Percentiles rank a stretch among this genome's conserved stretches.
Conservation (phyloP, 2,888 invertebrate genomes). For the Nycteola revayana region DNA sequence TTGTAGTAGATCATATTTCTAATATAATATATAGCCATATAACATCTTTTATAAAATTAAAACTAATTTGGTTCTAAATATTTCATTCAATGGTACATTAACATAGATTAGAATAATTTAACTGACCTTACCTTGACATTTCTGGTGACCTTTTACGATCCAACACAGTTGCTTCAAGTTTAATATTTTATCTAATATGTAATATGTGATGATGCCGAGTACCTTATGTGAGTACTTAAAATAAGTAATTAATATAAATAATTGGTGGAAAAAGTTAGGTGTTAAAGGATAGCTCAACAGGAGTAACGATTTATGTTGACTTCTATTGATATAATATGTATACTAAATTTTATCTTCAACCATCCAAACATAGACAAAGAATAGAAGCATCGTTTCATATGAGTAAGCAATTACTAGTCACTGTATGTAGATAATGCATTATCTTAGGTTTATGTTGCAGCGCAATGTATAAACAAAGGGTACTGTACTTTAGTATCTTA, state of each 20-base stretch:
- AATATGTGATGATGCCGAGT: slow-evolving; percentile 4
- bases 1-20: no score
- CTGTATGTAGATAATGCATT: slow-evolving; percentile 60
- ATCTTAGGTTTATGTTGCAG: slow-evolving; percentile 64
- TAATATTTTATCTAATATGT: slow-evolving; percentile 8
- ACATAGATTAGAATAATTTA: slow-evolving; percentile 18
- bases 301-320: no score
- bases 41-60: no score
- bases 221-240: neutral
- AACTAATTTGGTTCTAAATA: no score
- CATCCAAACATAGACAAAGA: slow-evolving; percentile 42
- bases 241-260: no score
- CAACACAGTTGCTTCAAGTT: slow-evolving; percentile 13
- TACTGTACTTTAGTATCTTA: slow-evolving; percentile 71
- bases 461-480: slow-evolving; percentile 70
- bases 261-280: no score
- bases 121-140: slow-evolving; percentile 29
- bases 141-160: slow-evolving; percentile 20
- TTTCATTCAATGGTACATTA: slow-evolving; percentile 14
- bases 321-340: no score
- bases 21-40: no score
- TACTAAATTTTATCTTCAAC: no score
- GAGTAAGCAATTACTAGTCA: slow-evolving; percentile 59
- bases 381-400: slow-evolving; percentile 40
- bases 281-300: no score